phyloP scores from a whole-genome alignment of 2,888 invertebrate species.

The Melanostoma mellinum region DNA sequence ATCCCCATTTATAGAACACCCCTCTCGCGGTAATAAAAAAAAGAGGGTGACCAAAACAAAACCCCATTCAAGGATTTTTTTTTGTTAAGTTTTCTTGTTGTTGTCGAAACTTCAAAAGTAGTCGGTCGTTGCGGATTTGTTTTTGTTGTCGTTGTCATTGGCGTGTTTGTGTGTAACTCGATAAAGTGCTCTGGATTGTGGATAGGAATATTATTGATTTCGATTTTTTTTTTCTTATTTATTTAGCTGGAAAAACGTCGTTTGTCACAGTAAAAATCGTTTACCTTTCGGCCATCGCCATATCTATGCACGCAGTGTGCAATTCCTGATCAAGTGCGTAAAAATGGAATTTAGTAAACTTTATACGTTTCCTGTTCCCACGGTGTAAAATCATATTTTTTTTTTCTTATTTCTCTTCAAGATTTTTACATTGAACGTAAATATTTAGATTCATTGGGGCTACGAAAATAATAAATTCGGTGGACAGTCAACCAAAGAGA shows the following conservation, averaged over 20 bases:
- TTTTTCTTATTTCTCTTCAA: slow-evolving; percentile 26
- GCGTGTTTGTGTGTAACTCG: slow-evolving; percentile 18
- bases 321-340: slow-evolving; percentile 69
- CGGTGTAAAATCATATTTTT: slow-evolving; percentile 5
- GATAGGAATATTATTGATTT: slow-evolving; percentile 59
- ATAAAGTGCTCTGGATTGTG: slow-evolving; percentile 49
- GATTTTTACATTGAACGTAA: slow-evolving; percentile 68
- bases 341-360: neutral
- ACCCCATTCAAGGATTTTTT: neutral
- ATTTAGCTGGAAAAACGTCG: slow-evolving; percentile 2
- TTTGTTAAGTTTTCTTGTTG: neutral
- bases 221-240: slow-evolving; percentile 32
- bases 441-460: slow-evolving; percentile 68
- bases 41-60: slow-evolving; percentile 44
- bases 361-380: neutral
- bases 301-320: neutral
- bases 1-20: slow-evolving; percentile 16
- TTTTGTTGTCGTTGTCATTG: slow-evolving; percentile 44
- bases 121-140: slow-evolving; percentile 12
- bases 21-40: neutral
- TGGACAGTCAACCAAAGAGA: slow-evolving; percentile 21
- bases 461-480: slow-evolving; percentile 30
- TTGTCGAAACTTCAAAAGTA: neutral
- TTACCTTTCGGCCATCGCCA: neutral
- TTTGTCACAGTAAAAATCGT: slow-evolving; percentile 4